Conservation (phyloP, 35 echinoderm and acorn worm genomes). For the Lytechinus variegatus region DNA sequence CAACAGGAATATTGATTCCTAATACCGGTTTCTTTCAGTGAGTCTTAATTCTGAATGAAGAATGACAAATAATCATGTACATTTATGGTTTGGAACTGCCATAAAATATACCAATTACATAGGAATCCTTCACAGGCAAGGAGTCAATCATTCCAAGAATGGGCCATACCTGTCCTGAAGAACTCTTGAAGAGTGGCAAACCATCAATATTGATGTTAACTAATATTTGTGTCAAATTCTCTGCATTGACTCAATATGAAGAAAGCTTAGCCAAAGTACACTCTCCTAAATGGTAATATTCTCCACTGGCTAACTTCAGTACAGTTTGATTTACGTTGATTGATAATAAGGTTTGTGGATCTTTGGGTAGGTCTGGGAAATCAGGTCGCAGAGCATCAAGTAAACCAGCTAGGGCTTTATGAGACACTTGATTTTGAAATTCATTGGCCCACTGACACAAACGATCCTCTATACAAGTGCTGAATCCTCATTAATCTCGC, state of each 20-base stretch:
- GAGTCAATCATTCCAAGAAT: not conserved
- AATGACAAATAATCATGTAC: conserved; percentile 48
- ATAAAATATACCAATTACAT: conserved; percentile 65
- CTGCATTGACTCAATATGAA: not conserved
- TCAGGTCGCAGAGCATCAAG: not conserved
- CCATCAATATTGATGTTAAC: conserved; percentile 37
- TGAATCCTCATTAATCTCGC: too few relatives aligned
- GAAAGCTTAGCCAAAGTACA: not conserved
- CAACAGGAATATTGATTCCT: conserved; percentile 33
- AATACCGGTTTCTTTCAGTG: conserved; percentile 38
- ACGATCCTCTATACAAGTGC: too few relatives aligned
- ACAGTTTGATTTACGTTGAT: not conserved
- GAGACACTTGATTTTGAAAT: not conserved
- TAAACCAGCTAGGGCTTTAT: not conserved
- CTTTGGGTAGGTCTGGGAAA: not conserved
- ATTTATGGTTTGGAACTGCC: conserved; percentile 36
- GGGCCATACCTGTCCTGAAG: not conserved
- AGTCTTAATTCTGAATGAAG: conserved; percentile 36
- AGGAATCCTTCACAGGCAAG: conserved; percentile 37
- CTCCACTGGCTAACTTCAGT: not conserved
- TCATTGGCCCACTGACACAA: too few relatives aligned
- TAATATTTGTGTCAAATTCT: not conserved
- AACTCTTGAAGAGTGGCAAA: conserved; percentile 29
- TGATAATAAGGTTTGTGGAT: not conserved
- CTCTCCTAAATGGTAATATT: not conserved